Conservation (phyloP, 2,113 vertebrate genomes). For the Patagioenas fasciata region DNA sequence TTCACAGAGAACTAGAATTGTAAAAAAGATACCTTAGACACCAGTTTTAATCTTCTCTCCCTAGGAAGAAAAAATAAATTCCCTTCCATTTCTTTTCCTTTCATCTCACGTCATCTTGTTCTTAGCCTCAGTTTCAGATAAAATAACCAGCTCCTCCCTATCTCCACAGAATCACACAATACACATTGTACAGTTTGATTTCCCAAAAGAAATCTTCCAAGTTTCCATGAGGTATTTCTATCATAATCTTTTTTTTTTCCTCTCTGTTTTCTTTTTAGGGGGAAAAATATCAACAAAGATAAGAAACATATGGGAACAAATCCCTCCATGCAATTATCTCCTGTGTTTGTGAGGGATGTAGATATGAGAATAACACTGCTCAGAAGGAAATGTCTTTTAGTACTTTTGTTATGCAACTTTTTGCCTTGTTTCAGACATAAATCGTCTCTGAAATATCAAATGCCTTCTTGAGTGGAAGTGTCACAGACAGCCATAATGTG, state of each 20-base stretch:
- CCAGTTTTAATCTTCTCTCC: neutral
- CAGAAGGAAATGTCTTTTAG: neutral
- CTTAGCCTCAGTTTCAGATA: neutral
- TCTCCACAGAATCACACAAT: neutral
- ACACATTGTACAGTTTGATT: neutral
- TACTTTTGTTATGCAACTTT: neutral
- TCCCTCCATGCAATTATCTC: neutral
- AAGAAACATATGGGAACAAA: neutral
- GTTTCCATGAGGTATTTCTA: neutral
- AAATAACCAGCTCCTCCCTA: neutral
- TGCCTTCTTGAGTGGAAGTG: neutral
- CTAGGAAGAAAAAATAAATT: neutral
- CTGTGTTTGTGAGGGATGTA: neutral
- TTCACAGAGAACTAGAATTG: neutral
- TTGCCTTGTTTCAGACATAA: neutral
- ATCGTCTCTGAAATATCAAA: slow-evolving; percentile 8
- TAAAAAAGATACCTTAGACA: neutral
- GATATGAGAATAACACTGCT: neutral
- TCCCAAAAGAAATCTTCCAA: neutral
- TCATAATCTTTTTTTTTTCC: neutral
- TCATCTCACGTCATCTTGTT: neutral
- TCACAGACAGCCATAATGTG: neutral
- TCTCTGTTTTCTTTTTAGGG: neutral
- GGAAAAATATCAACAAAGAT: neutral
- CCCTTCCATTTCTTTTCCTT: neutral